Base-by-base conservation (phyloP, 1,140 invertebrate genomes). In the Cryptotermes secundus region DNA sequence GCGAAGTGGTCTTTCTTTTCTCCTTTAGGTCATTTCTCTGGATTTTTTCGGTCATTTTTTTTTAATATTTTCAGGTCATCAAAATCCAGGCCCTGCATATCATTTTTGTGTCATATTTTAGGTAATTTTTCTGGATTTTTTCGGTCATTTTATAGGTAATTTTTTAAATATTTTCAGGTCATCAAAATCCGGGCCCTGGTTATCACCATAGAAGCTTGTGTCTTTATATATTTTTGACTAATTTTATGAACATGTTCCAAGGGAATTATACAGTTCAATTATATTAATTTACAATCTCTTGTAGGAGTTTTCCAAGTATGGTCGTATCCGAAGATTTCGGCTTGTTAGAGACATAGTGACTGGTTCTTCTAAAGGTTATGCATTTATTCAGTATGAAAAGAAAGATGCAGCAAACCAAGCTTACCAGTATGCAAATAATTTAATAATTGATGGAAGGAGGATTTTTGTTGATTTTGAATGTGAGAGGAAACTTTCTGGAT, bases 261-360 rank as follows among this genome's bases (percentile, higher is more conserved):
- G 26, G 34, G 16, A 72, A 34, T n/a, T 31, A 14, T 80, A 34
- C 49, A 42, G 35, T 65, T 1, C 49, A 82, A 3, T 49, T 31
- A 86, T 53, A 72, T 79, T 65, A 31, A 31, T 31, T 72, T 12
- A n/a, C 7, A n/a, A 31, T 86, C 80, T 87, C 31, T 88, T 88
- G 79, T 84, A 94, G 90, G 91, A 92, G 87, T 96, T 96, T 42
- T 81, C 91, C 65, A 90, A 91, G 85, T 94, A 91, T 89, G 96
- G 95, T 2, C 91, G 92, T 86, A 93, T 97, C 35, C 87, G 92
- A 79, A 92, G 92, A 19, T 93, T 93, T 65, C 91, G 93, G 84
- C 87, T 98, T 16, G 94, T 97, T 31, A 91, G 93, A 87, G 96
- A 97, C 87, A 92, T 97, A 83, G 94, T 97, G 0, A 97, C 96